Evolutionary conservation across 2,888 invertebrate species (phyloP).

Genomic region (Lithophane leautieri): DNA sequence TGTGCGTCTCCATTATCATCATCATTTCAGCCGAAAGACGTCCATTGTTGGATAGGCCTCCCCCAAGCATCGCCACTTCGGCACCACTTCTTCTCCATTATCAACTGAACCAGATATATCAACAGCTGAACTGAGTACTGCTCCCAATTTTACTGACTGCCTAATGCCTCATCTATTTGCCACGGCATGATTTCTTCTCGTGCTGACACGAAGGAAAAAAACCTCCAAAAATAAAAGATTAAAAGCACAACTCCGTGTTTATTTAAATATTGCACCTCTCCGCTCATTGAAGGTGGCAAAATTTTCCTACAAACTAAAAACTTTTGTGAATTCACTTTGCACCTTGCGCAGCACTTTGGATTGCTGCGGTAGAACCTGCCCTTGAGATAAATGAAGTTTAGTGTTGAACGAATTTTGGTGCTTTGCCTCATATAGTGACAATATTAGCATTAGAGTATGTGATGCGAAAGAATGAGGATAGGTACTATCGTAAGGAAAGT

Average conservation of each 20-base stretch:
- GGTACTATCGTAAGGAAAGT: background rate
- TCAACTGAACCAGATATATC: background rate
- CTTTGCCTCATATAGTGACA: no score
- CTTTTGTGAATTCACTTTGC: conserved; percentile 3
- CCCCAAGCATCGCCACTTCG: no score
- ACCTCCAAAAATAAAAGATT: background rate
- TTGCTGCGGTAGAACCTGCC: background rate
- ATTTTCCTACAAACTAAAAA: background rate
- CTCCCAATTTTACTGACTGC: background rate
- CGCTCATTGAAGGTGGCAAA: background rate
- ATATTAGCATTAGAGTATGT: background rate
- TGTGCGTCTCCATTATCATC: background rate
- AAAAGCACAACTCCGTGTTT: background rate
- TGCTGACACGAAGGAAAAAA: background rate
- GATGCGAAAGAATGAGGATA: background rate
- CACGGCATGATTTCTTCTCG: background rate
- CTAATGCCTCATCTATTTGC: background rate
- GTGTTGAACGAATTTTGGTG: background rate
- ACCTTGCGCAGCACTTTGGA: background rate
- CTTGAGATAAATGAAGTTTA: background rate
- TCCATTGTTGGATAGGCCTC: no score
- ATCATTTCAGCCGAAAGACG: no score
- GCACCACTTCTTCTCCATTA: background rate
- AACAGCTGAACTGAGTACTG: background rate
- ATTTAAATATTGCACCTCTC: background rate